A percentile compares a stretch with the other conserved stretches of the same genome.
Conservation (phyloP, 2,113 vertebrate species). For the Amblyopsis rosae region DNA sequence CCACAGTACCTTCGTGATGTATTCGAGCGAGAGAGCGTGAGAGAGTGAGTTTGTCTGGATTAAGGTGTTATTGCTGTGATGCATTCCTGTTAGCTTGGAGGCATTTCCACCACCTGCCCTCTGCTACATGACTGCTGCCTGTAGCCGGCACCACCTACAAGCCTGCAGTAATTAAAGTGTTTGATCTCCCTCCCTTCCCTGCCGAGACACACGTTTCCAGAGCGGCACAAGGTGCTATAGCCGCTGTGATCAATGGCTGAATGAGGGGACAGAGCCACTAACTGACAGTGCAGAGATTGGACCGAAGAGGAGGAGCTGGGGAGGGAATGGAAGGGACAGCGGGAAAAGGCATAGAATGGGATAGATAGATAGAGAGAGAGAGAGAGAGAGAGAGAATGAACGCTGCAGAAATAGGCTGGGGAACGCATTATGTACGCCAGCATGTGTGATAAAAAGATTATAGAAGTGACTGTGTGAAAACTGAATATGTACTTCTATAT, state of each 20-base stretch:
- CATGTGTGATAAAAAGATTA: conserved; percentile 26
- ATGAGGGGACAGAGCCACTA: conserved; percentile 57
- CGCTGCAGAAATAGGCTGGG: conserved; percentile 32
- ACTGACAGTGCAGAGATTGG: conserved; percentile 73
- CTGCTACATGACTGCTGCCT: conserved; percentile 59
- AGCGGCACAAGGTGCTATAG: conserved; percentile 59
- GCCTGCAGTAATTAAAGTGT: conserved; percentile 77
- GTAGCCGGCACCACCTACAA: conserved; percentile 70
- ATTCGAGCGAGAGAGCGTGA: not conserved
- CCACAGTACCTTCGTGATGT: conserved; percentile 23
- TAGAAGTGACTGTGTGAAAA: conserved; percentile 3
- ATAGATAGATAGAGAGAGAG: conserved; percentile 35
- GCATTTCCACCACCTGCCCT: conserved; percentile 63
- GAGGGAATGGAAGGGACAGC: conserved; percentile 1
- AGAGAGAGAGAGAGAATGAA: conserved; percentile 31
- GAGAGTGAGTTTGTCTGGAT: conserved; percentile 32
- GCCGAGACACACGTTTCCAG: conserved; percentile 60
- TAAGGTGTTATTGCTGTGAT: conserved; percentile 39
- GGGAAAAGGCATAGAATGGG: conserved; percentile 20
- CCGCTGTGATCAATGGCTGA: conserved; percentile 76
- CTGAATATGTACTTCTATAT: not conserved
- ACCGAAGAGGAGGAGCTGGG: conserved; percentile 29
- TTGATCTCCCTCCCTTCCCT: conserved; percentile 71
- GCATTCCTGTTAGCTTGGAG: conserved; percentile 33
- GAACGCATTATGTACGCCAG: conserved; percentile 6